A percentile compares a stretch with the other conserved stretches of the same genome.
phyloP scores from a whole-genome alignment of 35 echinoderm and acorn worm genomes.

The Holothuria glaberrima region DNA sequence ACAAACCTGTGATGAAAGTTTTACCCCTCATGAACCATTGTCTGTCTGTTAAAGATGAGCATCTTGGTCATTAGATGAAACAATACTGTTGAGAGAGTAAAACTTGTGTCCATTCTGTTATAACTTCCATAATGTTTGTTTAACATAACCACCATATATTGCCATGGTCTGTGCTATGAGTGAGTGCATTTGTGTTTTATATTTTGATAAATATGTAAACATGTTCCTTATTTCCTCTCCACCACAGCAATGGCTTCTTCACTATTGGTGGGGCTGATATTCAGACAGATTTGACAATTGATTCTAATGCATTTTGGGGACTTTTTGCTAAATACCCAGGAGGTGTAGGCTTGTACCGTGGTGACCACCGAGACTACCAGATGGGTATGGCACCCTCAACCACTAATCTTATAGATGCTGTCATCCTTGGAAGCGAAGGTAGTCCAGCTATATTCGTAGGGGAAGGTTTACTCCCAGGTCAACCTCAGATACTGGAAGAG shows the following conservation, averaged over 20 bases:
- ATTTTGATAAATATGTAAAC: not conserved
- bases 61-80: too few relatives aligned
- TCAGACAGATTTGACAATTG: constrained; percentile 17
- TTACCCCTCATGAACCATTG: too few relatives aligned
- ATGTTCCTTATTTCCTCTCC: not conserved
- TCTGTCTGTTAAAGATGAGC: too few relatives aligned
- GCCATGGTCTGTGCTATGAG: too few relatives aligned
- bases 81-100: too few relatives aligned
- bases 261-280: constrained; percentile 40
- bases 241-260: constrained; percentile 73
- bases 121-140: too few relatives aligned
- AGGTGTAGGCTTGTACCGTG: constrained; percentile 85
- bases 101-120: too few relatives aligned
- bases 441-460: constrained; percentile 34
- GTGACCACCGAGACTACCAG: constrained; percentile 43
- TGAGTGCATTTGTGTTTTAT: not conserved
- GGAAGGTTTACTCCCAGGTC: constrained; percentile 58
- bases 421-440: constrained; percentile 70
- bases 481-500: constrained; percentile 64
- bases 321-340: constrained; percentile 58
- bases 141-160: too few relatives aligned
- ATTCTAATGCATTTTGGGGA: constrained; percentile 42
- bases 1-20: too few relatives aligned
- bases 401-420: constrained; percentile 69
- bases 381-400: constrained; percentile 54